Evolutionary conservation across 2,888 invertebrate genomes (phyloP), one percentile per base, ranked within the genome.

Genomic region (Erebia aethiops): DNA sequence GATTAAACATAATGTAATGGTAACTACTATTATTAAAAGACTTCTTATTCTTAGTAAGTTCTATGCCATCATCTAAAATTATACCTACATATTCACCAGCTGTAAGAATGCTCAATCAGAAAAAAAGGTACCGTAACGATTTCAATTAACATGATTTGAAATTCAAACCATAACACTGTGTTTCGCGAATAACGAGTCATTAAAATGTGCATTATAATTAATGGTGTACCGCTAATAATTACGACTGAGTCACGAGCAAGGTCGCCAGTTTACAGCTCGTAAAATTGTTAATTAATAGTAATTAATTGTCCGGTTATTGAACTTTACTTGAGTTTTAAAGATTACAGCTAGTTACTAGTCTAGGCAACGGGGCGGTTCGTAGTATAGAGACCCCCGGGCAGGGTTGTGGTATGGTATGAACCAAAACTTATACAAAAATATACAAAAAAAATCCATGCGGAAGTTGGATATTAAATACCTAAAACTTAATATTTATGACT

Each of bases 171-270:
- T 56, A 65, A 18, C 41, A 43, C 54, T 43, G 54, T 65, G 35
- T 41, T 65, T 65, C 18, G 54, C 52, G 52, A 52, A 35, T 46
- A 63, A 35, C 56, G 56, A 65, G 13, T 56, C 54, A 56, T 35
- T 65, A 56, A 65, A 41, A 69, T 69, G 62, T 72, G 63, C 69
- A 70, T 63, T 65, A 43, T 56, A 72, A 72, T 72, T 69, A 69
- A 63, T 54, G n/a, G 61, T 69, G 64, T 51, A 56, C 69, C 56
- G 49, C 56, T 61, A 62, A 66, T 63, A 69, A 41, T 43, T 62
- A 49, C 51, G 62, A 21, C 11, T 69, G 21, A 71, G 52, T 56
- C 57, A 41, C 64, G 64, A 52, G 3, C 35, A 58, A 61, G 67
- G 26, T 61, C 68, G 41, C 13, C n/a, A 18, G 16, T 60, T 61